Evolutionary conservation across 92 coral and sea anemone genomes (phyloP).

Genomic region (Epizoanthus stellaris): DNA sequence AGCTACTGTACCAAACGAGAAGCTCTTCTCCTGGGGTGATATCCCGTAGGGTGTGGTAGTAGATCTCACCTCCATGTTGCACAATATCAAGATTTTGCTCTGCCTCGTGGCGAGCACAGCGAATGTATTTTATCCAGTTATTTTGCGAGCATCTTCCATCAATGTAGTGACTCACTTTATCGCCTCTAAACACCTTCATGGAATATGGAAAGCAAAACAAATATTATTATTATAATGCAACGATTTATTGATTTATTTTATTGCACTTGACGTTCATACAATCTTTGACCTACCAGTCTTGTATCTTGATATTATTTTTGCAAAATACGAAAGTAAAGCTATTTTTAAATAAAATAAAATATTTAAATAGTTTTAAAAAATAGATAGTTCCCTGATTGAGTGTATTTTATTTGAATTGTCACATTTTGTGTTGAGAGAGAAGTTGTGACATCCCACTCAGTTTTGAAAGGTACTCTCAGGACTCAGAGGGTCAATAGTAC

Average conservation of each 20-base stretch:
- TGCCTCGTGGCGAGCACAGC: conserved; percentile 67
- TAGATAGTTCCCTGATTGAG: too few relatives aligned
- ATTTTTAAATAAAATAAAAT: too few relatives aligned
- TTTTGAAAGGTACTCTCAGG: too few relatives aligned
- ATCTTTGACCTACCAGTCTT: too few relatives aligned
- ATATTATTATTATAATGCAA: background rate
- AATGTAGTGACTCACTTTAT: conserved; percentile 64
- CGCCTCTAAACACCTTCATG: conserved; percentile 60
- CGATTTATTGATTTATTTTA: background rate
- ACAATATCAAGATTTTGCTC: conserved; percentile 74
- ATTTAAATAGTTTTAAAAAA: too few relatives aligned
- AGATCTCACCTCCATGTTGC: conserved; percentile 64
- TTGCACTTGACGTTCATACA: background rate
- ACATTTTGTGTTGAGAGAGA: too few relatives aligned
- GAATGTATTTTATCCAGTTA: conserved; percentile 84
- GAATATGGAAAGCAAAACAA: background rate
- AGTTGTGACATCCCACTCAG: too few relatives aligned
- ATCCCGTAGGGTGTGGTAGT: conserved; percentile 74
- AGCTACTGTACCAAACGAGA: conserved; percentile 83
- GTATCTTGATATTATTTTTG: too few relatives aligned
- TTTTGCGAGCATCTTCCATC: conserved; percentile 65
- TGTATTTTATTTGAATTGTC: too few relatives aligned
- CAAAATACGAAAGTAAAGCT: too few relatives aligned
- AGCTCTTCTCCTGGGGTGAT: conserved; percentile 75
- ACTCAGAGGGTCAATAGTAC: too few relatives aligned